Evolutionary conservation across 2,113 vertebrate species (phyloP), one percentile per base, ranked within the genome.

Genomic region (Symphodus melops): DNA sequence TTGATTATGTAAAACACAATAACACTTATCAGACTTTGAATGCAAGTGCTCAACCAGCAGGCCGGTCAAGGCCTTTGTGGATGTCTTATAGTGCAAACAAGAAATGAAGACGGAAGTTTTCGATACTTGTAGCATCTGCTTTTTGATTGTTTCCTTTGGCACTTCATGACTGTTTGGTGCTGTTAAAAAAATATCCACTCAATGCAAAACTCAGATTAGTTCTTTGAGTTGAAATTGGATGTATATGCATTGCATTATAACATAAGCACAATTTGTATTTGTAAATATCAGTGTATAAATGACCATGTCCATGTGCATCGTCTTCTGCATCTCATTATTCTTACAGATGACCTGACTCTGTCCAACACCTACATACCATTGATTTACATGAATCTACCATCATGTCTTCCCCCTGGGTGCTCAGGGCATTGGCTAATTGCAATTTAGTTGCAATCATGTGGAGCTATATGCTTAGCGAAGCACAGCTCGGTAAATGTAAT

Each of bases 381-480:
- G 83, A 91, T 91, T 84, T 75, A 72, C 83, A 78, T 57, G 53
- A 61, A 72, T 75, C 69, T 51, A 36, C 66, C 71, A 44, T 62
- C 65, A 68, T 42, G 42, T 80, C 79, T 69, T 81, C 66, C 72
- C 83, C 70, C 14, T 36, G 44, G 60, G 54, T 21, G 72, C 84
- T 63, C 2, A 36, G 76, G 81, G 82, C 68, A 49, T 52, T 14
- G 64, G 77, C 81, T 91, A 92, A 92, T 92, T 88, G 80, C 89
- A 88, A 74, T 91, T 90, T 86, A 89, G 81, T 73, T 28, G 81
- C 82, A 81, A 88, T 90, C 86, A 82, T 61, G 64, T 68, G 71
- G 70, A 66, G 80, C 82, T 71, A 39, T 80, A 85, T 79, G 86
- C 90, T 87, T 81, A 59, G 65, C 68, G 36, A 77, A 80, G 90